Conservation (phyloP, 2,797 vertebrate genomes). For the Enteromius paludinosus region DNA sequence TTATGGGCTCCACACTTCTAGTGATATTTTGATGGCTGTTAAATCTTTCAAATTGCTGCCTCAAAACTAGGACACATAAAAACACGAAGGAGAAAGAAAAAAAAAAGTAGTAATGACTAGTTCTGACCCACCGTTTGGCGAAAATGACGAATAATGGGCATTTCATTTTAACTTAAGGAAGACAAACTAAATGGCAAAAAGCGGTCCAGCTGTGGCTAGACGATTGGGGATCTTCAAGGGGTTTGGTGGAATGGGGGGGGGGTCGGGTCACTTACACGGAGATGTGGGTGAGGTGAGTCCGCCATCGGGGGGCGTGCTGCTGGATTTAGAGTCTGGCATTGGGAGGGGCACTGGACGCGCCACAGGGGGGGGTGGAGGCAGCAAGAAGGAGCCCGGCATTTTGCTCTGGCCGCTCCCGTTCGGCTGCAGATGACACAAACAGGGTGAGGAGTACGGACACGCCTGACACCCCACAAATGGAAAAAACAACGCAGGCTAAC, state of each 20-base stretch:
- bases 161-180: conserved; percentile 14
- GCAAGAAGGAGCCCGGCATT: conserved; percentile 87
- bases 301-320: conserved; percentile 78
- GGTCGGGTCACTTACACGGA: conserved; percentile 86
- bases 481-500: conserved; percentile 47
- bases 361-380: conserved; percentile 86
- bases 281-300: conserved; percentile 83
- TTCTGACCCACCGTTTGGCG: not conserved
- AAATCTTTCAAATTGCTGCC: conserved; percentile 19
- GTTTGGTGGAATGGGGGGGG: conserved; percentile 57
- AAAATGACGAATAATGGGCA: not conserved
- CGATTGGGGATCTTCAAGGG: conserved; percentile 52
- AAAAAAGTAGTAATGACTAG: not conserved
- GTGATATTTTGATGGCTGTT: conserved; percentile 1
- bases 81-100: not conserved
- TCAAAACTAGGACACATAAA: not conserved
- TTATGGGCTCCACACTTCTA: not conserved
- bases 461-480: conserved; percentile 58
- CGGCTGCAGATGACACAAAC: conserved; percentile 87
- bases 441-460: conserved; percentile 75
- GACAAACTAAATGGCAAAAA: conserved; percentile 22
- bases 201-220: conserved; percentile 12
- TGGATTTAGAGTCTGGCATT: conserved; percentile 84
- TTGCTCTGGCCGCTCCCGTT: conserved; percentile 87
- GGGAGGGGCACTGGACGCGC: conserved; percentile 89